Base-by-base conservation (phyloP, 2,888 invertebrate genomes). In the Agrochola macilenta region DNA sequence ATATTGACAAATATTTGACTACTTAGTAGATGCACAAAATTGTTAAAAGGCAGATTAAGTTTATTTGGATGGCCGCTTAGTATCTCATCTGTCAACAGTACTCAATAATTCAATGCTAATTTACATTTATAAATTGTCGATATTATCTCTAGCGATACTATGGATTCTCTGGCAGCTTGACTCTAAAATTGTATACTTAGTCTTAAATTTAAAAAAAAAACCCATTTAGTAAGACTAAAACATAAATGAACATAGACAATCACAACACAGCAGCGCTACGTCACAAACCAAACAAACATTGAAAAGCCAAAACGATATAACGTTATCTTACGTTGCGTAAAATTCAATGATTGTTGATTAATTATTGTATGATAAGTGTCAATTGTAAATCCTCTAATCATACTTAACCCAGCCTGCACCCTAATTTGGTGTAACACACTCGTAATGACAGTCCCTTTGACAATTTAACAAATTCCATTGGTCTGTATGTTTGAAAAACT, bases 221-320 rank as follows among this genome's bases (percentile, higher is more conserved):
- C 46, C 70, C 54, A 12, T 49, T 65, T 63, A 54, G 11, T 70
- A 68, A 68, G 2, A 35, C 69, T 58, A 65, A 43, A 69, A 88
- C 49, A 88, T 68, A 75, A 70, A 81, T 71, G n/a, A 76, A 26
- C 52, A 79, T 66, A 79, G 76, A 86, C 88, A 76, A 82, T 78
- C 81, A 88, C 78, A 82, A 83, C 77, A 88, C 65, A 81, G 76
- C 74, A 81, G 75, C 71, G 66, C 69, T 76, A 82, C 81, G 66
- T 79, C 75, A 86, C 82, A 84, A 74, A 81, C 49, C 76, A 80
- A 78, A 82, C 72, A 74, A 77, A 89, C 89, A 89, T 88, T 84
- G 76, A 89, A 86, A 30, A 88, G 87, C 88, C 30, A 77, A 77
- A 76, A 82, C 73, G 20, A 74, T 76, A 77, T 71, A 72, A 85